Percentiles rank a stretch among this genome's conserved stretches.
Evolutionary conservation across 2,113 vertebrate species (phyloP).

Genomic region (Pleuronectes platessa): DNA sequence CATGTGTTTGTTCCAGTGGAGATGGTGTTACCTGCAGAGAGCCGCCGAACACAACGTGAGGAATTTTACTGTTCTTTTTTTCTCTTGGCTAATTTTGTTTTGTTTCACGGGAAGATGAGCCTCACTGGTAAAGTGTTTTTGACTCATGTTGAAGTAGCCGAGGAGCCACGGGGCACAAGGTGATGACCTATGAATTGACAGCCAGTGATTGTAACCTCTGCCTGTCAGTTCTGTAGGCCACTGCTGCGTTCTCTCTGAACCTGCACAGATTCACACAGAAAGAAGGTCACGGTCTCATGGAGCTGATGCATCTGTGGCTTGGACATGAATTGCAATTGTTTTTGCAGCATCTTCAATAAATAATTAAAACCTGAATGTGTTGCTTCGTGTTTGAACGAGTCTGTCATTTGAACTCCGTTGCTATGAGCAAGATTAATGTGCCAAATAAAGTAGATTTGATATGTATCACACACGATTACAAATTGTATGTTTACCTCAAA

Average conservation of each 20-base stretch:
- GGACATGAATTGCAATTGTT: background rate
- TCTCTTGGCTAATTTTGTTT: background rate
- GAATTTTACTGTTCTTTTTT: background rate
- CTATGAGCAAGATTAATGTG: background rate
- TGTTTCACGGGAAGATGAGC: background rate
- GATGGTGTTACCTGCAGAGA: conserved; percentile 84
- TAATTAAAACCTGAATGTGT: conserved; percentile 39
- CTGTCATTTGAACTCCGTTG: background rate
- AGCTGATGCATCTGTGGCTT: background rate
- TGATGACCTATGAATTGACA: conserved; percentile 90
- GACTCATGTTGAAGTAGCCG: background rate
- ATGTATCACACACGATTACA: background rate
- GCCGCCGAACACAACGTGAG: conserved; percentile 39
- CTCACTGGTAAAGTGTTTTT: background rate
- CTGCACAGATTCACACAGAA: background rate
- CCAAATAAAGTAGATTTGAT: background rate
- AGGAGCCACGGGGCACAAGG: conserved; percentile 69
- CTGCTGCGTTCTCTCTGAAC: conserved; percentile 74
- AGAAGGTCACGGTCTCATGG: background rate
- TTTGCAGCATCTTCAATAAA: background rate
- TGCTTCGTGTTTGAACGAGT: conserved; percentile 8
- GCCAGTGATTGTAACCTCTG: conserved; percentile 80
- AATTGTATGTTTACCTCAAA: background rate
- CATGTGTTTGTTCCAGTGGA: conserved; percentile 81
- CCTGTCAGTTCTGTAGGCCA: conserved; percentile 90